Conservation (phyloP, 2,797 vertebrate genomes). For the Eupleurogrammus muticus region DNA sequence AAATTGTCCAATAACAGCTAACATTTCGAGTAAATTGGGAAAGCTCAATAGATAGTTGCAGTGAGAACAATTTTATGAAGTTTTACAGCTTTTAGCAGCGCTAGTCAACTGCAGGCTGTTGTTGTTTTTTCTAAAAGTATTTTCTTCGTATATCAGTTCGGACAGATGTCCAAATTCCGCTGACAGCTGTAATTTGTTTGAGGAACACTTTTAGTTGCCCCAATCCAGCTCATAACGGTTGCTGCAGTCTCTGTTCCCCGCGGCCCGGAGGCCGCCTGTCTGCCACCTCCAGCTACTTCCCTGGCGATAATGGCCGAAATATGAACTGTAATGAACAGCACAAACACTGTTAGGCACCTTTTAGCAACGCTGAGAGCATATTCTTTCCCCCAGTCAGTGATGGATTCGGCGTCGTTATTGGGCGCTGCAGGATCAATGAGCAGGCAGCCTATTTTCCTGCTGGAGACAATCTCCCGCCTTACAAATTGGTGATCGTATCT, state of each 20-base stretch:
- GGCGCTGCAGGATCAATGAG: slow-evolving; percentile 66
- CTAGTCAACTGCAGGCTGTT: neutral
- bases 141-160: slow-evolving; percentile 8
- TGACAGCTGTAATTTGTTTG: slow-evolving; percentile 36
- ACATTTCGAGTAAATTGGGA: neutral
- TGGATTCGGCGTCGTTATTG: slow-evolving; percentile 72
- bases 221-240: slow-evolving; percentile 16
- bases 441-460: slow-evolving; percentile 56
- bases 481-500: slow-evolving; percentile 73
- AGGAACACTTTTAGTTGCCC: slow-evolving; percentile 23
- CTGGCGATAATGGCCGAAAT: slow-evolving; percentile 59
- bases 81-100: neutral
- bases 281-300: slow-evolving; percentile 39
- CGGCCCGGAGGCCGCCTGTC: slow-evolving; percentile 18
- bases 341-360: slow-evolving; percentile 33
- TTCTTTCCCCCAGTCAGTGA: slow-evolving; percentile 59
- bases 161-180: slow-evolving; percentile 35
- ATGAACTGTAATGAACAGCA: slow-evolving; percentile 58
- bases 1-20: neutral
- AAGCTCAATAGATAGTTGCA: neutral
- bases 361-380: slow-evolving; percentile 51
- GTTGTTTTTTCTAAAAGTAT: neutral
- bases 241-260: slow-evolving; percentile 5
- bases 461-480: slow-evolving; percentile 56
- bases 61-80: too few species aligned